Evolutionary conservation across 2,888 invertebrate species (phyloP).

Genomic region (Erebia palarica): DNA sequence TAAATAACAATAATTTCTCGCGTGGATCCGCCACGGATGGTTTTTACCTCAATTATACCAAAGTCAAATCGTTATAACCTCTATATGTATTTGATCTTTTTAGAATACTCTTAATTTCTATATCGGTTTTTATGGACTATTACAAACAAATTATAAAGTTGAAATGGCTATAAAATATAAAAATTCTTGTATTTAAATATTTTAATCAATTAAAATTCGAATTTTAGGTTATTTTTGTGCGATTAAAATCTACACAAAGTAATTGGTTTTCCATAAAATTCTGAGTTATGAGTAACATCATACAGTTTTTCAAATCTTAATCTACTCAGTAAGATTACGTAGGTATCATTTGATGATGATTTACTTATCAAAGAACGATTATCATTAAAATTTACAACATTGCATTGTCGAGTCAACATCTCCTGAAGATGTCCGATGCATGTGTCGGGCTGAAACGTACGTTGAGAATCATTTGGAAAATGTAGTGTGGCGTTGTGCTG

Average conservation of each 20-base stretch:
- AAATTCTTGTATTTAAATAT: constrained; percentile 5
- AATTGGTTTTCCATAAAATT: background rate
- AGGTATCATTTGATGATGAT: too few relatives aligned
- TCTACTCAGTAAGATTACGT: too few relatives aligned
- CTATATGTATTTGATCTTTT: constrained; percentile 20
- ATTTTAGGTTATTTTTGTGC: constrained; percentile 3
- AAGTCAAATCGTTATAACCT: constrained; percentile 19
- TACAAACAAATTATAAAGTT: constrained; percentile 19
- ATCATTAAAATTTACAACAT: too few relatives aligned
- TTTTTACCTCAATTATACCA: constrained; percentile 23
- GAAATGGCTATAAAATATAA: constrained; percentile 11
- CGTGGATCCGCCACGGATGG: constrained; percentile 8
- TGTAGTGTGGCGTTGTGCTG: too few relatives aligned
- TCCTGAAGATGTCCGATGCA: too few relatives aligned
- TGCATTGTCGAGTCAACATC: too few relatives aligned
- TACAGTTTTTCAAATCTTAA: background rate
- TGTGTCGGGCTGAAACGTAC: too few relatives aligned
- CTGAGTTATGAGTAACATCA: background rate
- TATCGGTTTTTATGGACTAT: constrained; percentile 7
- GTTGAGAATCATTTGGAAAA: too few relatives aligned
- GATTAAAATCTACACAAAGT: background rate
- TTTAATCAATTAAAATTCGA: constrained; percentile 3
- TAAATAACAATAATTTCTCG: constrained; percentile 20
- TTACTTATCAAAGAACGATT: too few relatives aligned
- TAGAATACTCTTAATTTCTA: background rate